Base-by-base conservation (phyloP, 2,888 invertebrate species). In the Stenichneumon culpator region DNA sequence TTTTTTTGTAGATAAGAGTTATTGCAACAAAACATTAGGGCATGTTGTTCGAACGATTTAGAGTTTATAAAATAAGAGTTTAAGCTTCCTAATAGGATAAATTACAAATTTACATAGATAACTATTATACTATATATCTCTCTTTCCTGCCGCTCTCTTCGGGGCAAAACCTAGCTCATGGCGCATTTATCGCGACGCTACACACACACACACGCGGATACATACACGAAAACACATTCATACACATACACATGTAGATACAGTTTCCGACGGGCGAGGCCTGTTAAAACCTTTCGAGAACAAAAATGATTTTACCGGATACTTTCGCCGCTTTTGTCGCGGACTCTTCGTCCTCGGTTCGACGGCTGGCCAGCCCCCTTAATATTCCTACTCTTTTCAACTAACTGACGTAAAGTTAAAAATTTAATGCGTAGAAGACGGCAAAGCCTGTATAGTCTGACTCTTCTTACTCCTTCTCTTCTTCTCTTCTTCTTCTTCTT, bases 331-430 rank as follows among this genome's bases (percentile, higher is more conserved):
- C 4, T 75, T 47, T 74, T 67, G 50, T 74, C 79, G 70, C 9
- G 47, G 47, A 47, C 39, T 52, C 69, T 39, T 22, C 69, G 72
- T 44, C 25, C 47, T 57, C 22, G 63, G 52, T 65, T 28, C 39
- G 60, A 63, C 50, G 60, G 22, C 28, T 72, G 80, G 81, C 84
- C 84, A 84, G 84, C 74, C 84, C 84, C 81, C 44, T 63, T 5
- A 28, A 63, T 57, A 63, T 79, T 72, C 65, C 47, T 73, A 69
- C 68, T 72, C 74, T 74, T 68, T 63, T 65, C 6, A 50, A 50
- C 28, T 39, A 60, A 54, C 22, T 25, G 19, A 79, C 19, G 63
- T 63, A 65, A 65, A 65, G 25, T 14, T 47, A 28, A 44, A 79
- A 74, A 14, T 60, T 84, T 77, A 52, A 28, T 14, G 60, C 50